Evolutionary conservation across 1,140 invertebrate species (phyloP).

Genomic region (Venturia canescens): DNA sequence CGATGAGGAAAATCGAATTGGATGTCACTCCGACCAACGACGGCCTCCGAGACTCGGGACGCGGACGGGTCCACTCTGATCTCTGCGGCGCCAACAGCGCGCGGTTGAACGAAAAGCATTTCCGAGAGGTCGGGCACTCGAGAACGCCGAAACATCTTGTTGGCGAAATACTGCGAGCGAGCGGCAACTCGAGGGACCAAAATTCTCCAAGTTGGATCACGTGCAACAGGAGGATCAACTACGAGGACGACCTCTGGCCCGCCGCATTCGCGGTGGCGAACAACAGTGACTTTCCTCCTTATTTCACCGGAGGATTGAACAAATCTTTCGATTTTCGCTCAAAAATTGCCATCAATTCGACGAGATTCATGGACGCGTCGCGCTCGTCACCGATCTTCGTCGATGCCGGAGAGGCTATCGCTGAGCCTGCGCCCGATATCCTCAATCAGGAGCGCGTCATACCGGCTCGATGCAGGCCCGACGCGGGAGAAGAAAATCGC

Average conservation of each 20-base stretch:
- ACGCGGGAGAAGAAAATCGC: too few species aligned
- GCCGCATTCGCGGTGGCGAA: not conserved
- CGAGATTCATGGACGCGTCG: constrained; percentile 3
- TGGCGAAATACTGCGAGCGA: not conserved
- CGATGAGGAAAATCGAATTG: not conserved
- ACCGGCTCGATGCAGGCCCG: not conserved
- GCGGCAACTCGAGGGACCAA: not conserved
- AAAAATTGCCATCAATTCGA: not conserved
- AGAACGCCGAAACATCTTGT: not conserved
- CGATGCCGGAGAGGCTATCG: constrained; percentile 13
- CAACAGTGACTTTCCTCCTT: constrained; percentile 12
- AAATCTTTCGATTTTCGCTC: not conserved
- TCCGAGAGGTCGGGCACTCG: not conserved
- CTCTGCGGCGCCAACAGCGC: not conserved
- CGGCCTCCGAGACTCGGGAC: not conserved
- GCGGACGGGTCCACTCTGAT: constrained; percentile 8
- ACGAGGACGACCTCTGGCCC: constrained; percentile 34
- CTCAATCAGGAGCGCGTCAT: not conserved
- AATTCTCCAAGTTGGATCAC: not conserved
- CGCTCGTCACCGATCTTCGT: constrained; percentile 28
- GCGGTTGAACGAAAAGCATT: not conserved
- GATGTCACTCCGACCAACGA: not conserved
- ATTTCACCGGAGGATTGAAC: constrained; percentile 15
- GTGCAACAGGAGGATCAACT: not conserved
- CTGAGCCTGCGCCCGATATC: constrained; percentile 3